Percentiles rank a stretch among this genome's conserved stretches.
Evolutionary conservation across 2,888 invertebrate species (phyloP).

Genomic region (Lordiphosa fenestrarum): DNA sequence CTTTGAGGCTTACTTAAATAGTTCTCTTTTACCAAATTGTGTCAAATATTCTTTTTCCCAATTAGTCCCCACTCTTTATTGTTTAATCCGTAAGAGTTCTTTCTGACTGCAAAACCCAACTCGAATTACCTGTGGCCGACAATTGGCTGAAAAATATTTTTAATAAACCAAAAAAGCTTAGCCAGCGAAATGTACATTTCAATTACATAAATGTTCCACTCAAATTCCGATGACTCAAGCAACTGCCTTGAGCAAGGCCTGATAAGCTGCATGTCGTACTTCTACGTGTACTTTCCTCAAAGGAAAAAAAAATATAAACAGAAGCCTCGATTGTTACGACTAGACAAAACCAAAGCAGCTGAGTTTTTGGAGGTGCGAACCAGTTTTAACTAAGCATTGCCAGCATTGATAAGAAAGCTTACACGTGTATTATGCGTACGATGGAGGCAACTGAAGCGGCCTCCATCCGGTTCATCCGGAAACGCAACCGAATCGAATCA

Average conservation of each 20-base stretch:
- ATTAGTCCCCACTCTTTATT: too few relatives aligned
- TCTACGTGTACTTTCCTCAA: conserved; percentile 22
- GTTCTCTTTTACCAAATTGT: too few relatives aligned
- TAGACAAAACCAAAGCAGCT: conserved; percentile 49
- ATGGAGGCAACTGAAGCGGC: not conserved
- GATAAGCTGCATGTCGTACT: conserved; percentile 23
- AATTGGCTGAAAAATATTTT: conserved; percentile 19
- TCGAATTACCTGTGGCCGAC: conserved; percentile 4
- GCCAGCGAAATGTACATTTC: conserved; percentile 17
- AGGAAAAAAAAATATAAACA: conserved; percentile 3
- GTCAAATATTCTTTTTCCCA: too few relatives aligned
- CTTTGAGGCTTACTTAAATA: too few relatives aligned
- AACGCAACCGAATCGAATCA: conserved; percentile 10
- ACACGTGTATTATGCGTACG: not conserved
- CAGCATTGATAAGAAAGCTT: conserved; percentile 41
- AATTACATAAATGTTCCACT: not conserved
- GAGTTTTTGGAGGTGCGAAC: conserved; percentile 58
- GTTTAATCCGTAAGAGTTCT: too few relatives aligned
- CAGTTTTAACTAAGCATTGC: conserved; percentile 54
- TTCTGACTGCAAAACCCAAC: too few relatives aligned
- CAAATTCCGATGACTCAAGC: conserved; percentile 18
- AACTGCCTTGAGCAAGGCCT: conserved; percentile 33
- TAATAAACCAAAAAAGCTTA: conserved; percentile 2
- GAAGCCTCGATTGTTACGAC: conserved; percentile 16
- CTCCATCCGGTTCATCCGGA: conserved; percentile 1